These are phyloP conservation scores for Lymantria monacha DNA, from an alignment of 2,888 invertebrate species.

Conservation along the genomic window DNA sequence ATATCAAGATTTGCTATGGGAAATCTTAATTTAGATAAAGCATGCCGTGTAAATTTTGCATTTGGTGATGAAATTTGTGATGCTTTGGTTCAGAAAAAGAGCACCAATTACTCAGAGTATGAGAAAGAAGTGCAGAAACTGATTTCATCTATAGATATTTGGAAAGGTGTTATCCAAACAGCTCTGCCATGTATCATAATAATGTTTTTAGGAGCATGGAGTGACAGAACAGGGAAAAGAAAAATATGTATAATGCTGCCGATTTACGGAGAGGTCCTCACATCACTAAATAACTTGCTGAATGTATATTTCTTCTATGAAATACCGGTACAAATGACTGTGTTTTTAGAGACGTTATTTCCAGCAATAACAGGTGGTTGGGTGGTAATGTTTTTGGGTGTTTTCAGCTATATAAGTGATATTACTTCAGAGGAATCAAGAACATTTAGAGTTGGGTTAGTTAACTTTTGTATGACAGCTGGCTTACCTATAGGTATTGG, in stretches of 20 bases:
- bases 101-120: constrained; percentile 81
- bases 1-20: constrained; percentile 86
- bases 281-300: constrained; percentile 73
- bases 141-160: constrained; percentile 80
- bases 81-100: constrained; percentile 58
- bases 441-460: constrained; percentile 83
- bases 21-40: constrained; percentile 73
- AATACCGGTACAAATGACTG: constrained; percentile 78
- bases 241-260: constrained; percentile 82
- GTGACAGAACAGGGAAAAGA: constrained; percentile 81
- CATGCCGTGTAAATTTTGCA: constrained; percentile 65
- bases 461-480: constrained; percentile 83
- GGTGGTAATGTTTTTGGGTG: constrained; percentile 82
- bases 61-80: constrained; percentile 65
- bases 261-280: constrained; percentile 77
- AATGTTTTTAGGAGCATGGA: constrained; percentile 84
- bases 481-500: constrained; percentile 82
- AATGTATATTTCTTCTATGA: constrained; percentile 83
- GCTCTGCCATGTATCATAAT: constrained; percentile 80
- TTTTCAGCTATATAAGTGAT: constrained; percentile 84
- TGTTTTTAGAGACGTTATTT: constrained; percentile 78
- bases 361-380: constrained; percentile 79
- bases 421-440: constrained; percentile 81
- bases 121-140: constrained; percentile 84
- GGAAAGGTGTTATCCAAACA: constrained; percentile 81